Evolutionary conservation across 2,888 invertebrate species (phyloP), one percentile per base, ranked within the genome.

Genomic region (Temnothorax rugatulus): DNA sequence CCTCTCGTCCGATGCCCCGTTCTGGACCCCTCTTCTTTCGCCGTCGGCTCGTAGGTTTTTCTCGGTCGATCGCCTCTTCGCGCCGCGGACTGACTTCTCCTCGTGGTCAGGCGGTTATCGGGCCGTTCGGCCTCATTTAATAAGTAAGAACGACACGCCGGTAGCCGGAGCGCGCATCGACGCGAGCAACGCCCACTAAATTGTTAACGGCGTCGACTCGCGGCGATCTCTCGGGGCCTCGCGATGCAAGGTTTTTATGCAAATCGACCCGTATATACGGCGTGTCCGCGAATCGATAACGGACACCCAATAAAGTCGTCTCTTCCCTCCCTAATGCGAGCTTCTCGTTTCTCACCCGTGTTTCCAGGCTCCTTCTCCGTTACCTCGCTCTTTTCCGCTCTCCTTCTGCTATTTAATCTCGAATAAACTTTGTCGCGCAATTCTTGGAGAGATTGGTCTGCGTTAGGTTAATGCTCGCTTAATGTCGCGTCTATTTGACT

Each of bases 221-320:
- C 38, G 82, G 86, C 84, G 79, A 81, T 81, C 59, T 87, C 83
- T 74, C 63, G 81, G 84, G 83, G 83, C 79, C 79, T 86, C 89
- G 84, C 84, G 52, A 84, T 84, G 87, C 88, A 90, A 88, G 88
- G 90, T 83, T 88, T 68, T 87, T 86, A 90, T 90, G 90, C 88
- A 86, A 89, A 89, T 85, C 73, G 52, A 52, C n/a, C 29, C 34
- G 73, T 29, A 59, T 64, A 68, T 47, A 73, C 79, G 59, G 79
- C 59, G 83, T 59, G 68, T 54, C 63, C 61, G 73, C 69, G 81
- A 84, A 83, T 86, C 89, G 87, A 88, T 83, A 86, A 85, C 89
- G 84, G 52, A 61, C 52, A 76, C 76, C 66, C 86, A 44, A 86
- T 89, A 88, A 89, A 86, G 86, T 89, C 84, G 74, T 87, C 84